Evolutionary conservation across 2,888 invertebrate species (phyloP), one percentile per base, ranked within the genome.

Genomic region (Hermaeophaga mercurialis): DNA sequence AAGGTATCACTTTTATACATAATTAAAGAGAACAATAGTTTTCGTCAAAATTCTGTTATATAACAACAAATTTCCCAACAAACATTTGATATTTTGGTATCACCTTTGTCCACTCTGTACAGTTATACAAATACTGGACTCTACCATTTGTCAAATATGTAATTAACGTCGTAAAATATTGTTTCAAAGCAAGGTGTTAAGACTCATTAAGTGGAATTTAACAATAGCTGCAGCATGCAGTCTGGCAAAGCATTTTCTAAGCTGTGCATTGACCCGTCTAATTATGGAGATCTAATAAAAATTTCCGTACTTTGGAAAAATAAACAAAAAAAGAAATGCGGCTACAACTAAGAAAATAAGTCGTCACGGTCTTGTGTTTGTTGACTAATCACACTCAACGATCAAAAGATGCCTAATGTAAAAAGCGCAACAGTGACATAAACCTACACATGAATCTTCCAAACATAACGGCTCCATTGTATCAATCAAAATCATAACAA

Each of bases 241-340:
- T 43, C 43, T 24, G 43, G 52, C 22, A 34, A 22, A 18, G 43
- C 34, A 43, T 18, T 43, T 52, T 34, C 52, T 24, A 44, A 49
- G 38, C 48, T 58, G 58, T 58, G 38, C 58, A 39, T 58, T 58
- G 58, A 58, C 58, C 58, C 48, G 43, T 58, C 58, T 58, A 58
- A 58, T 58, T 58, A 54, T 58, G 58, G 58, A 58, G 34, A 54
- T 58, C 48, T 54, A 54, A 49, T 58, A 48, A 54, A 58, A 58
- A 53, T 45, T 49, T 54, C 38, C 28, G n/a, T 58, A 18, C 48
- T 45, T 39, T 24, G 17, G 19, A 49, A 58, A 54, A 58, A 54
- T 54, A 58, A 58, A 53, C 53, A 17, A 38, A 31, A 43, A 14
- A 17, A 36, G 11, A 44, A 31, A 54, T 57, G 44, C 34, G 41